Evolutionary conservation across 2,113 vertebrate genomes (phyloP).

Genomic region (Lepus timidus): DNA sequence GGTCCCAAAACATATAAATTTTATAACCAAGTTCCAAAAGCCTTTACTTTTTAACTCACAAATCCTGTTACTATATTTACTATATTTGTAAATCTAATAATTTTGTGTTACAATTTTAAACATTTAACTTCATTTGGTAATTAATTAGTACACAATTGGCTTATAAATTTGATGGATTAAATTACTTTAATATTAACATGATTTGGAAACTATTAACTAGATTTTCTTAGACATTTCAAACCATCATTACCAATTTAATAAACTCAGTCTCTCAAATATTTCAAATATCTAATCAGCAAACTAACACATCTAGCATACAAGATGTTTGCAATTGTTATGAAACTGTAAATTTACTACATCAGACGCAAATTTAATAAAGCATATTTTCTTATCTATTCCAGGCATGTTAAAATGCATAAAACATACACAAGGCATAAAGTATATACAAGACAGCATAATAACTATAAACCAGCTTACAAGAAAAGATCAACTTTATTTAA

Average conservation of each 20-base stretch:
- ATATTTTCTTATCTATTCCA: slow-evolving; percentile 39
- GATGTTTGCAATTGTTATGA: slow-evolving; percentile 55
- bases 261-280: slow-evolving; percentile 60
- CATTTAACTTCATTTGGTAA: slow-evolving; percentile 52
- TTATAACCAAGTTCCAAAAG: slow-evolving; percentile 61
- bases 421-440: neutral
- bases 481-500: neutral
- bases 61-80: slow-evolving; percentile 41
- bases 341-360: slow-evolving; percentile 57
- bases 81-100: slow-evolving; percentile 42
- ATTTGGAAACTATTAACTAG: slow-evolving; percentile 42
- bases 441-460: neutral
- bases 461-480: slow-evolving; percentile 29
- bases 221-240: slow-evolving; percentile 58
- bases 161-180: slow-evolving; percentile 44
- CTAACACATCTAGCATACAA: slow-evolving; percentile 46
- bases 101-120: slow-evolving; percentile 47
- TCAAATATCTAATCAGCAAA: slow-evolving; percentile 25
- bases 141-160: slow-evolving; percentile 62
- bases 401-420: slow-evolving; percentile 49
- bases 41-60: slow-evolving; percentile 44
- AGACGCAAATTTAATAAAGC: slow-evolving; percentile 46
- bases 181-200: slow-evolving; percentile 44
- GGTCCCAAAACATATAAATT: neutral
- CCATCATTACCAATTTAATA: slow-evolving; percentile 48